Base-by-base conservation (phyloP, 2,888 invertebrate genomes). In the Diogma glabrata region DNA sequence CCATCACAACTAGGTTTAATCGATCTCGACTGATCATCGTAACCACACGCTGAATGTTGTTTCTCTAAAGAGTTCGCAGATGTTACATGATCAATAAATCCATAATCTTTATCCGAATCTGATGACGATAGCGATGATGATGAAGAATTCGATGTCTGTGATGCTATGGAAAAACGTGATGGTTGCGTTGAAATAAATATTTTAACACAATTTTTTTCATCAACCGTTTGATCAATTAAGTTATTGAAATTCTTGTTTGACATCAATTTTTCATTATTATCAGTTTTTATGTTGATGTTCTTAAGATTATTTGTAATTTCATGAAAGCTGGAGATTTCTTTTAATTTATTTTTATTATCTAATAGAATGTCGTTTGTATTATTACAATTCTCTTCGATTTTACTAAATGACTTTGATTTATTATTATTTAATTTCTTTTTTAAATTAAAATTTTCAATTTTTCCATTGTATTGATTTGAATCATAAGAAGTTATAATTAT, bases 1-100 rank as follows among this genome's bases (percentile, higher is more conserved):
- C 77, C 78, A 68, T 77, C 74, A 66, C 77, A 75, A 67, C 77
- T 75, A 46, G 60, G 54, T 19, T 59, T 58, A 14, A 48, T 33
- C n/a, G 48, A 33, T n/a, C n/a, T n/a, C n/a, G n/a, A n/a, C n/a
- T n/a, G n/a, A n/a, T n/a, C n/a, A n/a, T n/a, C n/a, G n/a, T n/a
- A n/a, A n/a, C n/a, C n/a, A n/a, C n/a, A n/a, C n/a, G n/a, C n/a
- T n/a, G n/a, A n/a, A n/a, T n/a, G n/a, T n/a, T n/a, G n/a, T n/a
- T n/a, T n/a, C n/a, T n/a, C n/a, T n/a, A n/a, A n/a, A n/a, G n/a
- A n/a, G n/a, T n/a, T n/a, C n/a, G n/a, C n/a, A n/a, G n/a, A n/a
- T n/a, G n/a, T n/a, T n/a, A 51, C 51, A 10, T 52, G 51, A 49
- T 56, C 54, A 47, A 53, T 55, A 40, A 56, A 54, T n/a, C 52